A percentile compares a stretch with the other conserved stretches of the same genome.
Evolutionary conservation across 2,888 invertebrate genomes (phyloP).

Genomic region (Fragum fragum): DNA sequence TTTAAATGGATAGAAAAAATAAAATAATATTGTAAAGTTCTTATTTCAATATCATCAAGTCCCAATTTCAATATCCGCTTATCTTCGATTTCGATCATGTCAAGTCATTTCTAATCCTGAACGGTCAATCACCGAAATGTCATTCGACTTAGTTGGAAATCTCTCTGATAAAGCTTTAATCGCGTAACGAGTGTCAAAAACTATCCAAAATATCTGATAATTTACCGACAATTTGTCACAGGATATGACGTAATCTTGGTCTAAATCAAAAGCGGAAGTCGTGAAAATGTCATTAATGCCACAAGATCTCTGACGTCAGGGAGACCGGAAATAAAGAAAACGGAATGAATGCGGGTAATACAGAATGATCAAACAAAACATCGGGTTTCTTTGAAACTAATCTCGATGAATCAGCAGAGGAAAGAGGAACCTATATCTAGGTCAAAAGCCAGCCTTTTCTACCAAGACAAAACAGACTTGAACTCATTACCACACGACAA

Average conservation of each 20-base stretch:
- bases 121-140: background rate
- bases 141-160: background rate
- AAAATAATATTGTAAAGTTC: too few relatives aligned
- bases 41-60: too few relatives aligned
- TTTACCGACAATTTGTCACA: background rate
- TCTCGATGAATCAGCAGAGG: too few relatives aligned
- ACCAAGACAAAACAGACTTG: background rate
- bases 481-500: too few relatives aligned
- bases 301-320: background rate
- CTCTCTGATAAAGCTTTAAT: background rate
- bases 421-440: too few relatives aligned
- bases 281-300: background rate
- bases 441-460: background rate
- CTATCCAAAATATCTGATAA: background rate
- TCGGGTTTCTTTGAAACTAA: background rate
- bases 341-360: background rate
- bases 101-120: background rate
- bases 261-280: slow-evolving; percentile 8
- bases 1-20: too few relatives aligned
- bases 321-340: background rate
- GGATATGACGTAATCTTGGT: slow-evolving; percentile 17
- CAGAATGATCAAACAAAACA: background rate
- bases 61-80: background rate
- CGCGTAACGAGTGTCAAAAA: slow-evolving; percentile 8
- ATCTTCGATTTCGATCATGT: background rate